Evolutionary conservation across 2,888 invertebrate genomes (phyloP), one percentile per base, ranked within the genome.

Genomic region (Drepana falcataria): DNA sequence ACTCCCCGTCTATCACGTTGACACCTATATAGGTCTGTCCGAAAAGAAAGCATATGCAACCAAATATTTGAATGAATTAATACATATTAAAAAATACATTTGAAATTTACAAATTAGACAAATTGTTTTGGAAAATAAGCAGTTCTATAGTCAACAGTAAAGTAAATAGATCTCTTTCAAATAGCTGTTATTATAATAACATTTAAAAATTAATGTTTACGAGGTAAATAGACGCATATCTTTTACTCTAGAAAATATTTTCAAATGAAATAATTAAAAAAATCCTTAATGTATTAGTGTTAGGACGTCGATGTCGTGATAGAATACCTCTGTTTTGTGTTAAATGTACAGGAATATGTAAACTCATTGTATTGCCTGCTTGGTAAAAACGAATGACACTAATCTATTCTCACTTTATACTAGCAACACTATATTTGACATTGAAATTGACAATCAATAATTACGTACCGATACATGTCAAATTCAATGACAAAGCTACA

Each of bases 201-300:
- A 65, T 65, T 69, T 67, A 71, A 66, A 75, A 73, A 76, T 70
- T 70, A 83, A 81, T 85, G 82, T 87, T 44, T 87, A 87, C 85
- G 87, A 85, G 77, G 74, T 85, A 82, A 81, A 87, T 90, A 90
- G 90, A 89, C 85, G 90, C 90, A 91, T 91, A 91, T 91, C 90
- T 81, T 88, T 88, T 87, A 86, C 85, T 87, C 83, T 91, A 91
- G 88, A 79, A 49, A 76, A 81, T 88, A 87, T 87, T 90, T 89
- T 89, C 83, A 71, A 86, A 83, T 79, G 79, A 71, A 81, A 34
- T 51, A 51, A 51, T 40, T 40, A 85, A 74, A 79, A 79, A 76
- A 77, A 69, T 79, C 80, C 63, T 75, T 84, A 83, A 81, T 87
- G 87, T 81, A 44, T 79, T 87, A 86, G 86, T 65, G 60, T 77